Evolutionary conservation across 2,888 invertebrate genomes (phyloP).

Genomic region (Metalampra italica): DNA sequence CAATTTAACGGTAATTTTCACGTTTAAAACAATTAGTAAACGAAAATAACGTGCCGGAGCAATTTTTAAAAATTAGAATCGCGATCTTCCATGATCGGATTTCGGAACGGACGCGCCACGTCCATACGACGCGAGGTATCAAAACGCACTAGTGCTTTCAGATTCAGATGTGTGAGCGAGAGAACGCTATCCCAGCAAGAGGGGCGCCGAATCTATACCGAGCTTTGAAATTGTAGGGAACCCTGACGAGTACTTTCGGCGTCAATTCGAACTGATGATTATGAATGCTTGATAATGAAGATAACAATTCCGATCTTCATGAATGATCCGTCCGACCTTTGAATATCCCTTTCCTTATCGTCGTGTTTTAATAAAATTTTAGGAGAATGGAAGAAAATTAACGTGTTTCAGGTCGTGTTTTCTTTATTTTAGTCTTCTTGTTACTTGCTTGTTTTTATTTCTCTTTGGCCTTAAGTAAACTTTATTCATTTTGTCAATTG

Average conservation of each 20-base stretch:
- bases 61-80: constrained; percentile 20
- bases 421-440: too few relatives aligned
- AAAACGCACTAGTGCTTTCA: constrained; percentile 53
- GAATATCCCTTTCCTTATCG: too few relatives aligned
- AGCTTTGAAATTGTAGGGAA: constrained; percentile 40
- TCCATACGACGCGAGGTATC: constrained; percentile 30
- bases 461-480: too few relatives aligned
- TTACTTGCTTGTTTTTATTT: too few relatives aligned
- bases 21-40: not conserved
- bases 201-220: constrained; percentile 49
- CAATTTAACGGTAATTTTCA: not conserved
- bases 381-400: too few relatives aligned
- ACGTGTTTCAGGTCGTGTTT: too few relatives aligned
- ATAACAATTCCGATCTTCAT: not conserved
- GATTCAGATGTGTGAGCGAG: constrained; percentile 39
- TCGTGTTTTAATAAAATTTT: too few relatives aligned
- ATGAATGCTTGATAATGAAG: constrained; percentile 17
- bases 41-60: not conserved
- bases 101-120: constrained; percentile 22
- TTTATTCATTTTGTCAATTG: too few relatives aligned
- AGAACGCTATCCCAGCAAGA: constrained; percentile 32
- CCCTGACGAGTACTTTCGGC: constrained; percentile 19
- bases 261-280: constrained; percentile 22
- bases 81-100: constrained; percentile 24
- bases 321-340: not conserved